Evolutionary conservation across 2,888 invertebrate species (phyloP).

Genomic region (Drosophila fungiperda): DNA sequence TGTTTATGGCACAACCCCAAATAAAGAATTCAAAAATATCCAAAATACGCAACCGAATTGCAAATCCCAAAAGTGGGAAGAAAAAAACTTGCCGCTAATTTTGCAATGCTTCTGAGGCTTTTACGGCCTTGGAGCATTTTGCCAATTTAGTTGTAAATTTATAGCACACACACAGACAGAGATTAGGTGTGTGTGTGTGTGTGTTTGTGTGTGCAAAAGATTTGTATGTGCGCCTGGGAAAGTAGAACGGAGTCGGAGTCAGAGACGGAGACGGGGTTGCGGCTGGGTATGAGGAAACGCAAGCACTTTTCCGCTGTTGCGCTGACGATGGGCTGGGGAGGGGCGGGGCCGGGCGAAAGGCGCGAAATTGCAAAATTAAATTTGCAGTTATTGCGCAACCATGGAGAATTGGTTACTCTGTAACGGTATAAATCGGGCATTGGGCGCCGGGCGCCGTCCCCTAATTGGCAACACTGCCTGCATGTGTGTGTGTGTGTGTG

Average conservation of each 20-base stretch:
- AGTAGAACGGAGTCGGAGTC: conserved; percentile 12
- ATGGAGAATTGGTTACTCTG: conserved; percentile 78
- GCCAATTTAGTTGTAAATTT: conserved; percentile 71
- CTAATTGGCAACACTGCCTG: conserved; percentile 52
- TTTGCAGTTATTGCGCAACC: conserved; percentile 81
- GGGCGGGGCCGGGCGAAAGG: conserved; percentile 42
- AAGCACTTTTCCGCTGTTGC: conserved; percentile 9
- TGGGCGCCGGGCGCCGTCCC: conserved; percentile 43
- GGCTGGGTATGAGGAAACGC: not conserved
- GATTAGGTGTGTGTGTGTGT: conserved; percentile 49
- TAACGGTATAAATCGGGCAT: conserved; percentile 66
- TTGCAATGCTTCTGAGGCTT: conserved; percentile 52
- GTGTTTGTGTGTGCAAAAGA: conserved; percentile 29
- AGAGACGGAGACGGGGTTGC: conserved; percentile 5
- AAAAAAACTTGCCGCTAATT: conserved; percentile 48
- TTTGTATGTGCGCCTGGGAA: conserved; percentile 56
- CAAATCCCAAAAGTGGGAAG: conserved; percentile 20
- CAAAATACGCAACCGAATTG: conserved; percentile 16
- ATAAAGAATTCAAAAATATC: conserved; percentile 5
- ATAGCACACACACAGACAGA: conserved; percentile 48
- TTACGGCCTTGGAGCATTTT: conserved; percentile 53
- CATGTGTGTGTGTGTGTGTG: not conserved
- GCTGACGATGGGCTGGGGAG: conserved; percentile 12
- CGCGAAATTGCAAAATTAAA: conserved; percentile 79
- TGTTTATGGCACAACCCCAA: conserved; percentile 8